A percentile compares a stretch with the other conserved stretches of the same genome.
These are phyloP conservation scores for Paradoxurus hermaphroditus DNA, from an alignment of 2,113 vertebrate genomes.

Conservation along the genomic window DNA sequence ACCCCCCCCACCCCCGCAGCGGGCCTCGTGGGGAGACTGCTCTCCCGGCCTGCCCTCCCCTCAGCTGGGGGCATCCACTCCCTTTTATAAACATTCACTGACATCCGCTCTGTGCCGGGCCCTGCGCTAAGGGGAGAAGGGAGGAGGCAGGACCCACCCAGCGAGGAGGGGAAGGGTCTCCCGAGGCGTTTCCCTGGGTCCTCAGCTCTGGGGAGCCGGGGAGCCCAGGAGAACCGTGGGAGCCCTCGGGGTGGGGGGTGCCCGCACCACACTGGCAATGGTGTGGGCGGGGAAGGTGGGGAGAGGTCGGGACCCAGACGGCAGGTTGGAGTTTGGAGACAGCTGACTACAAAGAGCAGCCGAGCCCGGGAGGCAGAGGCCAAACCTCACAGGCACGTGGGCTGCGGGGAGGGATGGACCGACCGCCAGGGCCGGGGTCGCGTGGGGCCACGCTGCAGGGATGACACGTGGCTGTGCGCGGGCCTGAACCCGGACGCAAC, in stretches of 20 bases:
- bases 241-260: neutral
- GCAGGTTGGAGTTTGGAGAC: neutral
- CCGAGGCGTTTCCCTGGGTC: neutral
- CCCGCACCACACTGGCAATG: accelerated
- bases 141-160: accelerated
- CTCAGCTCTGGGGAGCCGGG: neutral
- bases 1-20: neutral
- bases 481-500: neutral
- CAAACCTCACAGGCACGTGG: neutral
- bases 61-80: neutral
- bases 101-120: neutral
- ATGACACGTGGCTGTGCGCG: accelerated
- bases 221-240: no score
- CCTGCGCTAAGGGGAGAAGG: neutral
- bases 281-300: accelerated
- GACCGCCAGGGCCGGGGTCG: neutral
- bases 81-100: neutral
- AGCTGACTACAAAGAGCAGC: neutral
- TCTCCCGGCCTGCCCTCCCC: neutral
- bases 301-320: neutral
- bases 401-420: neutral
- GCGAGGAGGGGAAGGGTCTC: neutral
- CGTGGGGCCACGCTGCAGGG: neutral
- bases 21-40: neutral
- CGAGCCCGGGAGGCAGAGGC: neutral